A percentile compares a stretch with the other conserved stretches of the same genome.
phyloP scores from a whole-genome alignment of 2,888 invertebrate species.

The Polymixis lichenea region DNA sequence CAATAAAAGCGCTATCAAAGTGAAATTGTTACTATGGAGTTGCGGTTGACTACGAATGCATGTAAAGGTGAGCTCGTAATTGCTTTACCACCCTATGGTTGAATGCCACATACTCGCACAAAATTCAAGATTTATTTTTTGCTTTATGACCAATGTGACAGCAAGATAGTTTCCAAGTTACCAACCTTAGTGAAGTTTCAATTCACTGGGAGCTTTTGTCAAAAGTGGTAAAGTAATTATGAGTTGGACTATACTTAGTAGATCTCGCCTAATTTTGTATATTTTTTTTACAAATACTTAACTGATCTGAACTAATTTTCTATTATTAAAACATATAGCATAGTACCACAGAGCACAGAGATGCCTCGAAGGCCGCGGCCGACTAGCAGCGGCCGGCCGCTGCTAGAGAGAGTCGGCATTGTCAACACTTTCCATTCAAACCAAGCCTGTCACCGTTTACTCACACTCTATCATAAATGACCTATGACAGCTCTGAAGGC shows the following conservation, averaged over 20 bases:
- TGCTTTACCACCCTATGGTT: not conserved
- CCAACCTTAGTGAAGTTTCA: not conserved
- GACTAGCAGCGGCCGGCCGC: too few relatives aligned
- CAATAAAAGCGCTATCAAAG: not conserved
- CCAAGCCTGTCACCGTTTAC: not conserved
- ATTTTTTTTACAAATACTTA: conserved; percentile 1
- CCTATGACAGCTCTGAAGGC: not conserved
- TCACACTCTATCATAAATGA: not conserved
- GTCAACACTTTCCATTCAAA: not conserved
- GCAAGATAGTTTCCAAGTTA: not conserved
- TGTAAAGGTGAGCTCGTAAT: not conserved
- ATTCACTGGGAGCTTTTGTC: not conserved
- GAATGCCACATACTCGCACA: not conserved
- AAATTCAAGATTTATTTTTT: not conserved
- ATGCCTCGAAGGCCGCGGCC: not conserved
- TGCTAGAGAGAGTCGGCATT: not conserved
- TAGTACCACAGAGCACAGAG: conserved; percentile 25
- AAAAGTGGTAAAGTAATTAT: not conserved
- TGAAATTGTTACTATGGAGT: not conserved
- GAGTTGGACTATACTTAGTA: not conserved
- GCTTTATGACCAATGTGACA: not conserved
- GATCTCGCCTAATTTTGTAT: conserved; percentile 12
- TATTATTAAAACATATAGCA: conserved; percentile 14
- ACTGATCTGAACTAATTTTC: conserved; percentile 46
- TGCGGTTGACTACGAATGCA: not conserved